Conservation (phyloP, 2,888 invertebrate species). For the Trichopoda pennipes region DNA sequence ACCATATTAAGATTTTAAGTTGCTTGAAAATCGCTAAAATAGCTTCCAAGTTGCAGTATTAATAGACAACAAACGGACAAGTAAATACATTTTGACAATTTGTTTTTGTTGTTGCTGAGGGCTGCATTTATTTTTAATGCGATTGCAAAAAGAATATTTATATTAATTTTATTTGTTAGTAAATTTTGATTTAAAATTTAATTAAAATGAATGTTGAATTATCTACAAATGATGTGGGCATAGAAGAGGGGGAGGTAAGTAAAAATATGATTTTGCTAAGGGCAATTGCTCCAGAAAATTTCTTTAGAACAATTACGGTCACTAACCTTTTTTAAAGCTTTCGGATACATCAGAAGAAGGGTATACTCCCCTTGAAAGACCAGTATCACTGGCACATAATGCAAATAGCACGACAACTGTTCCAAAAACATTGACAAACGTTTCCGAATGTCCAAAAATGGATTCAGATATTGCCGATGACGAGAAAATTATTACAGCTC, state of each 20-base stretch:
- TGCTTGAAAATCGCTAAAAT: too few relatives aligned
- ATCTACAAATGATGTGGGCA: constrained; percentile 83
- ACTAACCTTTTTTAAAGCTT: constrained; percentile 71
- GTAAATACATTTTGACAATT: constrained; percentile 23
- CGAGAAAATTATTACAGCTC: background rate
- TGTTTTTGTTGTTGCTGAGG: constrained; percentile 25
- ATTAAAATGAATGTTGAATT: constrained; percentile 84
- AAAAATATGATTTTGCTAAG: background rate
- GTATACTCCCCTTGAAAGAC: constrained; percentile 79
- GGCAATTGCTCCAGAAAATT: background rate
- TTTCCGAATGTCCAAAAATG: constrained; percentile 55
- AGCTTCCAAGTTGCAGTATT: too few relatives aligned
- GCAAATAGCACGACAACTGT: constrained; percentile 30
- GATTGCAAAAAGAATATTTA: constrained; percentile 61
- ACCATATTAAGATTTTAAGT: too few relatives aligned
- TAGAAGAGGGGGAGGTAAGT: constrained; percentile 86
- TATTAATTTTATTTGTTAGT: background rate
- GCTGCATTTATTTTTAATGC: constrained; percentile 58
- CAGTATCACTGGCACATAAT: constrained; percentile 68
- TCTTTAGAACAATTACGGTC: constrained; percentile 6
- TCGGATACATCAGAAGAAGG: constrained; percentile 78
- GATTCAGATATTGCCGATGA: constrained; percentile 52
- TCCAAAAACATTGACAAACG: background rate
- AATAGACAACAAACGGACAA: background rate
- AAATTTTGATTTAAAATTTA: background rate